Evolutionary conservation across 2,888 invertebrate genomes (phyloP).

Genomic region (Cetonia aurata): DNA sequence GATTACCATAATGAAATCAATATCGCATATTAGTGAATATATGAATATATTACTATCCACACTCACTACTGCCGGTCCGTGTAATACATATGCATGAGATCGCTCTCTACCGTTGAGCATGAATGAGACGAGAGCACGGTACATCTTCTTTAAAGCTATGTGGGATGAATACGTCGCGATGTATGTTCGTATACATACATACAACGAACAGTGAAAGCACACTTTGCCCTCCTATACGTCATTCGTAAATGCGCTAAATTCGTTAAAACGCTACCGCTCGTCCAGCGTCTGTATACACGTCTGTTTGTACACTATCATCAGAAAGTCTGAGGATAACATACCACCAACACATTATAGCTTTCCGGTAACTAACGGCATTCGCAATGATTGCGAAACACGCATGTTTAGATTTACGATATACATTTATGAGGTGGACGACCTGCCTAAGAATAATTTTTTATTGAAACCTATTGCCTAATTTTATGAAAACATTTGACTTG

Average conservation of each 20-base stretch:
- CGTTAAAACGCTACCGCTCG: constrained; percentile 36
- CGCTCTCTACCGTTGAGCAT: constrained; percentile 49
- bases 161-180: constrained; percentile 51
- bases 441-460: no score
- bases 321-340: constrained; percentile 1
- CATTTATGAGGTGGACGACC: no score
- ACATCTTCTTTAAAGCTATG: constrained; percentile 57
- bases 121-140: constrained; percentile 55
- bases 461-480: no score
- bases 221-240: constrained; percentile 37
- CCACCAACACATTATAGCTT: background rate
- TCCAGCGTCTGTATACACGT: constrained; percentile 8
- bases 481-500: no score
- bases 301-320: constrained; percentile 18
- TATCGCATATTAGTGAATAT: constrained; percentile 66
- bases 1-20: constrained; percentile 67
- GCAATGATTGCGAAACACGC: no score
- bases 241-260: constrained; percentile 41
- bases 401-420: no score
- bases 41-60: constrained; percentile 63
- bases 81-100: constrained; percentile 56
- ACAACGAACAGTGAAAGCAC: constrained; percentile 45
- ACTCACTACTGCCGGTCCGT: constrained; percentile 53
- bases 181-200: constrained; percentile 31
- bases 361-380: no score